A percentile compares a stretch with the other conserved stretches of the same genome.
Conservation (phyloP, 2,797 vertebrate species). For the Distichodus sexfasciatus region DNA sequence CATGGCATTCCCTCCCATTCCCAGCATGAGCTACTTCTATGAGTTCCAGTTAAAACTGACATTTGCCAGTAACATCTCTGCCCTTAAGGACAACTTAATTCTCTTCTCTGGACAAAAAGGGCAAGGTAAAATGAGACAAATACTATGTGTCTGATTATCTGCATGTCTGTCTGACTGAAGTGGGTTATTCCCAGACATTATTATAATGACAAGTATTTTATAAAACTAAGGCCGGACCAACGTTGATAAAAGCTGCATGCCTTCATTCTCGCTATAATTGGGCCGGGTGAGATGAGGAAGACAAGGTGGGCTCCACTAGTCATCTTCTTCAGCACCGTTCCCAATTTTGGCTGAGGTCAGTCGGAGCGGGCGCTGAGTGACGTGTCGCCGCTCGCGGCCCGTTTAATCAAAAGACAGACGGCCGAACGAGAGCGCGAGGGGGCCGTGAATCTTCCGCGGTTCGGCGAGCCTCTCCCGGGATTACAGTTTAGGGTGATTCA, state of each 20-base stretch:
- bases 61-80: slow-evolving; percentile 73
- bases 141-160: too few species aligned
- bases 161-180: too few species aligned
- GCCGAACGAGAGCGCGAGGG: slow-evolving; percentile 40
- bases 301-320: neutral
- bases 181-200: too few species aligned
- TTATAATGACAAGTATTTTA: too few species aligned
- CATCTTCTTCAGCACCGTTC: neutral
- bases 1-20: slow-evolving; percentile 72
- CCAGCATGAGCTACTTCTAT: slow-evolving; percentile 74
- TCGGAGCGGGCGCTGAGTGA: slow-evolving; percentile 52
- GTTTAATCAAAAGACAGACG: slow-evolving; percentile 63
- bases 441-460: slow-evolving; percentile 57
- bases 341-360: slow-evolving; percentile 55
- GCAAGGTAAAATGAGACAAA: slow-evolving; percentile 73
- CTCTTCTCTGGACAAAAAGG: slow-evolving; percentile 86
- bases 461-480: slow-evolving; percentile 62
- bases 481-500: slow-evolving; percentile 63
- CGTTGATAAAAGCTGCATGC: neutral
- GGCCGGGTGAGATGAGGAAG: neutral
- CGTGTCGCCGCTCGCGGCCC: slow-evolving; percentile 50
- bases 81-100: slow-evolving; percentile 83
- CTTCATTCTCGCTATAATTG: slow-evolving; percentile 13
- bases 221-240: too few species aligned
- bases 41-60: slow-evolving; percentile 85